A percentile compares a stretch with the other conserved stretches of the same genome.
Evolutionary conservation across 2,888 invertebrate species (phyloP).

Genomic region (Theretra japonica): DNA sequence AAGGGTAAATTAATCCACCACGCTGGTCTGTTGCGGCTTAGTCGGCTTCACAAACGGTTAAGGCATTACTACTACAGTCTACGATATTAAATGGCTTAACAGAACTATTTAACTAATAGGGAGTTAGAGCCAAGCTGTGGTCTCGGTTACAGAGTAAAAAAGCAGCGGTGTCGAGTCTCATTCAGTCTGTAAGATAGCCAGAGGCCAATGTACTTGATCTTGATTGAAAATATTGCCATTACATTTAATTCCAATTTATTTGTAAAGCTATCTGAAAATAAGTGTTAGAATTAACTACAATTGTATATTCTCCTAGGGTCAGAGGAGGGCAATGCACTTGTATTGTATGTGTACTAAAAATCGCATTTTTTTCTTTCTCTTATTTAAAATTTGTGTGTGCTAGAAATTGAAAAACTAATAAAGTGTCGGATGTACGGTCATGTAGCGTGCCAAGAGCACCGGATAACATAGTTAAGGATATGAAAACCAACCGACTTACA

Average conservation of each 20-base stretch:
- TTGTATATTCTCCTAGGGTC: background rate
- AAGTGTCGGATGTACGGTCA: constrained; percentile 8
- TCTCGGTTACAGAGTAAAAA: too few relatives aligned
- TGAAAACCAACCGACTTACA: constrained; percentile 34
- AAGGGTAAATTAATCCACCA: background rate
- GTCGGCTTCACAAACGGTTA: background rate
- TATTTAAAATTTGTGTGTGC: constrained; percentile 4
- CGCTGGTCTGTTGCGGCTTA: background rate
- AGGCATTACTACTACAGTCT: background rate
- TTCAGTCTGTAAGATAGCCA: too few relatives aligned
- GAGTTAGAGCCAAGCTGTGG: too few relatives aligned
- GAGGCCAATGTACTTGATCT: too few relatives aligned
- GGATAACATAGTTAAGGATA: constrained; percentile 40
- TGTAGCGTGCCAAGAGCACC: constrained; percentile 12
- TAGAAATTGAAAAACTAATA: constrained; percentile 14
- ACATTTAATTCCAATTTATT: too few relatives aligned
- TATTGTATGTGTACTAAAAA: background rate
- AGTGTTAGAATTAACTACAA: background rate
- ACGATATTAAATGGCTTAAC: too few relatives aligned
- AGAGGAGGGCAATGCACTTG: background rate
- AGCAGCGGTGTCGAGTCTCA: too few relatives aligned
- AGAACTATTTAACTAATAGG: too few relatives aligned
- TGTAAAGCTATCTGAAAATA: too few relatives aligned
- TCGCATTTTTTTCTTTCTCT: background rate
- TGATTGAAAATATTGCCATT: too few relatives aligned